phyloP scores from a whole-genome alignment of 2,113 vertebrate species.

The Zosterops japonicus region DNA sequence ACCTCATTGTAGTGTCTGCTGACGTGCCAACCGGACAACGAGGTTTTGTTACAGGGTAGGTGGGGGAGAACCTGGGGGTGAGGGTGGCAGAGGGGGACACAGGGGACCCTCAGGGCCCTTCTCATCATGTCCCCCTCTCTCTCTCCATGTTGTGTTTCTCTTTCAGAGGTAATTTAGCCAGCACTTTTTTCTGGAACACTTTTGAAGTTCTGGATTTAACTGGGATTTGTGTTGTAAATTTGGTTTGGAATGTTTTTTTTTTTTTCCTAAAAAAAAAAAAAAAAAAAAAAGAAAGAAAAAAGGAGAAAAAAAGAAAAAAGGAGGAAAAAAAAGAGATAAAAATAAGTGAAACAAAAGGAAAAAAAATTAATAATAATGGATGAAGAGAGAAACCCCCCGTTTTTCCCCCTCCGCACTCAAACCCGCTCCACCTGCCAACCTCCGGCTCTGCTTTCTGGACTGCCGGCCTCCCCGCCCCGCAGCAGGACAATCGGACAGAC shows the following conservation, averaged over 20 bases:
- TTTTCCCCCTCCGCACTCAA: neutral
- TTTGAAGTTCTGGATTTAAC: constrained; percentile 73
- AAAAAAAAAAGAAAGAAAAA: neutral
- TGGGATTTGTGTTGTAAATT: no score
- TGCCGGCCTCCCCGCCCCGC: constrained; percentile 11
- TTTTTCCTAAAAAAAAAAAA: neutral
- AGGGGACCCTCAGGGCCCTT: constrained; percentile 14
- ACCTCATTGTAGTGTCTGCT: constrained; percentile 95
- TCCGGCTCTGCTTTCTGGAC: constrained; percentile 39
- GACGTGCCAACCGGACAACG: constrained; percentile 82
- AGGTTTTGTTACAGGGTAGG: constrained; percentile 85
- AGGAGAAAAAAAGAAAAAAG: neutral
- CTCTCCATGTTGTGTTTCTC: constrained; percentile 42
- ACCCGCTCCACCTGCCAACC: constrained; percentile 29
- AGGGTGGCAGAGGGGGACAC: neutral
- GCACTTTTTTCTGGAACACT: constrained; percentile 74
- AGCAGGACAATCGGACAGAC: constrained; percentile 59
- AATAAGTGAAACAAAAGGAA: neutral
- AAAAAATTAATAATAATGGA: neutral
- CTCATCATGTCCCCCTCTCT: constrained; percentile 29
- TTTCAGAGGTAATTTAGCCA: constrained; percentile 71
- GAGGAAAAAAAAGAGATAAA: neutral
- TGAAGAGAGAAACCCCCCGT: neutral
- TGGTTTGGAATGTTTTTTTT: no score
- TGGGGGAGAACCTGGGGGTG: neutral